A percentile compares a stretch with the other conserved stretches of the same genome.
These are phyloP conservation scores for Philhelius pedissequus DNA, from an alignment of 2,888 invertebrate species.

Conservation along the genomic window DNA sequence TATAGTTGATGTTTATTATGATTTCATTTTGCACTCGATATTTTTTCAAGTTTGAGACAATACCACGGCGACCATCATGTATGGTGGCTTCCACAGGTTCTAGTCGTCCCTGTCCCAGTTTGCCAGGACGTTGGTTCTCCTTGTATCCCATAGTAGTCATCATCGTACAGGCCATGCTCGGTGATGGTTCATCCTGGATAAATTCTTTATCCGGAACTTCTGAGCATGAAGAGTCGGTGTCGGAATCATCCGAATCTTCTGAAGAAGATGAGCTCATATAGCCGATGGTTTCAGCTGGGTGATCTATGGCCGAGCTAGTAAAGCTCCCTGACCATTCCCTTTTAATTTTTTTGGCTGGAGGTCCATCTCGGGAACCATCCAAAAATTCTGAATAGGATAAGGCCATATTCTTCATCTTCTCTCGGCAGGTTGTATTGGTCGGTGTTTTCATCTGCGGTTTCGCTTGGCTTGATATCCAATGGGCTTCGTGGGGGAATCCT, in stretches of 20 bases:
- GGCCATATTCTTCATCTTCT: not conserved
- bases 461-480: too few relatives aligned
- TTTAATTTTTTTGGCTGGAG: conserved; percentile 75
- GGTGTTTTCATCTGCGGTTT: too few relatives aligned
- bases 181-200: too few relatives aligned
- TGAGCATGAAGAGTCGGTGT: too few relatives aligned
- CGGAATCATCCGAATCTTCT: too few relatives aligned
- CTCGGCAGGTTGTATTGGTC: too few relatives aligned
- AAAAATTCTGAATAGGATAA: conserved; percentile 43
- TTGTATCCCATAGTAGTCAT: conserved; percentile 90
- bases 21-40: conserved; percentile 81
- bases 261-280: too few relatives aligned
- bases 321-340: conserved; percentile 76
- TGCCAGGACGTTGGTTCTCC: conserved; percentile 91
- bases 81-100: conserved; percentile 89
- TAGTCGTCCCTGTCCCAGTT: conserved; percentile 88
- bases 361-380: conserved; percentile 67
- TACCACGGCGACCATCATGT: conserved; percentile 90
- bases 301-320: too few relatives aligned
- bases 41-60: conserved; percentile 84
- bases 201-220: too few relatives aligned
- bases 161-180: conserved; percentile 75
- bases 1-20: too few relatives aligned
- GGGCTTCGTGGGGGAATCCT: too few relatives aligned
- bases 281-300: too few relatives aligned